Conservation (phyloP, 2,797 vertebrate species). For the Pseudocheirus occidentalis region DNA sequence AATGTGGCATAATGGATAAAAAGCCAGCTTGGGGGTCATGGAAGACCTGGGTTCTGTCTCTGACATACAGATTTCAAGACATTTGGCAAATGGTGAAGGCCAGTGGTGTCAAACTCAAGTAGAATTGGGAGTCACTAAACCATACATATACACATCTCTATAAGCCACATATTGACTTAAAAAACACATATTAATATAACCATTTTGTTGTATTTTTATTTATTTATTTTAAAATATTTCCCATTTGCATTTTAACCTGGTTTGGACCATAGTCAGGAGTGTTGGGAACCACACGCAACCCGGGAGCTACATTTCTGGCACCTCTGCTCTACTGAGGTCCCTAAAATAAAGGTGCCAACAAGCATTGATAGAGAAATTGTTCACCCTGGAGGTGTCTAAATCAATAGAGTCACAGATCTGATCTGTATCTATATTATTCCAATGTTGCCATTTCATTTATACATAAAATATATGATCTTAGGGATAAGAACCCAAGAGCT, state of each 20-base stretch:
- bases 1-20: neutral
- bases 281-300: neutral
- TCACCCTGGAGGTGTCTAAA: neutral
- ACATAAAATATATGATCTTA: neutral
- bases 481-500: neutral
- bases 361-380: neutral
- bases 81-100: neutral
- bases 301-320: neutral
- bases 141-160: neutral
- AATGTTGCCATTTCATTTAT: neutral
- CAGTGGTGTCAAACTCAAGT: neutral
- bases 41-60: neutral
- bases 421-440: neutral
- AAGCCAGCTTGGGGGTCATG: neutral
- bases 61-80: neutral
- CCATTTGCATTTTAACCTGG: neutral
- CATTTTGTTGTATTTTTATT: neutral
- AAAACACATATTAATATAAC: neutral
- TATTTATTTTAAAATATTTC: neutral
- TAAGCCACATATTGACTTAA: neutral
- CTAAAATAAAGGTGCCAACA: neutral
- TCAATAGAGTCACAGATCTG: neutral
- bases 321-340: neutral
- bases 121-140: neutral
- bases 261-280: neutral